Evolutionary conservation across 1,140 invertebrate species (phyloP), one percentile per base, ranked within the genome.

Genomic region (Drosophila albomicans): DNA sequence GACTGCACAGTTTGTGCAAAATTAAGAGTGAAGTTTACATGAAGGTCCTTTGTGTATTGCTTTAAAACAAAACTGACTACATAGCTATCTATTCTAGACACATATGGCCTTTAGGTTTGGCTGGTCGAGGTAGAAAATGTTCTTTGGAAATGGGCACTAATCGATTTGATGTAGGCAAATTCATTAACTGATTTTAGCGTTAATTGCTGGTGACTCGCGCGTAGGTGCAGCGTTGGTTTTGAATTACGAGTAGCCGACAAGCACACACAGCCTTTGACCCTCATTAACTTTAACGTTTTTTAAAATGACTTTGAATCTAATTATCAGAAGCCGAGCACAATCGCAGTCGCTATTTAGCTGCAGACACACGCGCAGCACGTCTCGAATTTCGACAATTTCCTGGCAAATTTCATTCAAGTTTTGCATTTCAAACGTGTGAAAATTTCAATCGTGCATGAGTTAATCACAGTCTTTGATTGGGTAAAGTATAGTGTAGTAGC

Each of bases 401-500:
- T 11, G 8, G 20, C 25, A 30, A 25, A 15, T 38, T 49, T 38
- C 5, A 56, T 35, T n/a, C 10, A 7, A 16, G 5, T 51, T 30
- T 69, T n/a, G 41, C 41, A 51, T 51, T 68, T 58, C 16, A 7
- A 11, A 15, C n/a, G 28, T 32, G 43, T 32, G 20, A 59, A 61
- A 51, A 57, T 32, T 45, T 65, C 63, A 45, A 65, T 65, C 51
- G 48, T 30, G 65, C 57, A 43, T 58, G 49, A 43, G 32, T 74
- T 74, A 69, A 74, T 68, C 41, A 74, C 41, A 11, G 35, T 48
- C 54, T 16, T 68, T 56, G 71, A 67, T 66, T 66, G 56, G 64
- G 15, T 49, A 54, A 41, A 59, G 56, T 48, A 56, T 25, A 25
- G 20, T 25, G 35, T 11, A 38, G 30, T 32, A 32, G 30, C 5